Conservation (phyloP, 2,113 vertebrate genomes). For the Cyprinus carpio region DNA sequence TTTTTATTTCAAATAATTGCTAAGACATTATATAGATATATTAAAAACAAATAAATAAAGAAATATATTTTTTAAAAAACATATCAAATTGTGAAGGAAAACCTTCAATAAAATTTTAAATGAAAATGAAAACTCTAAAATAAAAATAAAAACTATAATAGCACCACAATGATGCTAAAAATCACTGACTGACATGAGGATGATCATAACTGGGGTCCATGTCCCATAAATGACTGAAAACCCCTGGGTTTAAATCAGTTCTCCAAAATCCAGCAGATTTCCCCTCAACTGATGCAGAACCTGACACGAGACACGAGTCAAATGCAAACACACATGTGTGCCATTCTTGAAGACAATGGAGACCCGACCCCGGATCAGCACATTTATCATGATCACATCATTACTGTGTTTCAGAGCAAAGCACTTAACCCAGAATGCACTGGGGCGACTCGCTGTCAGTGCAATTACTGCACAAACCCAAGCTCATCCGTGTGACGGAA, state of each 20-base stretch:
- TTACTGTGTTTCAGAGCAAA: neutral
- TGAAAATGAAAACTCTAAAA: no score
- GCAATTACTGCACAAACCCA: neutral
- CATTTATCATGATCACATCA: neutral
- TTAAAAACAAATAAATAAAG: no score
- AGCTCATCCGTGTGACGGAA: neutral
- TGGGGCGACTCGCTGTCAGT: neutral
- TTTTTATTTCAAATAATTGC: neutral
- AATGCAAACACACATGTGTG: slow-evolving; percentile 34
- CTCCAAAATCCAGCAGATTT: neutral
- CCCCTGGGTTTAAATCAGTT: neutral
- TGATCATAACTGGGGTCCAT: neutral
- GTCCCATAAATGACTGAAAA: neutral
- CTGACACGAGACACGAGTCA: no score
- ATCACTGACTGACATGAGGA: no score
- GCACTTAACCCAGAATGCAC: neutral
- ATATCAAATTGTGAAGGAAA: no score
- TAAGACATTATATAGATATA: neutral
- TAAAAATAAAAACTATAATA: no score
- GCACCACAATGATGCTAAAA: no score
- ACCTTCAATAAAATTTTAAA: no score
- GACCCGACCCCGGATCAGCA: neutral
- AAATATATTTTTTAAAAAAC: no score
- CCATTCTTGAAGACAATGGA: neutral
- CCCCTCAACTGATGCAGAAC: neutral